Percentiles rank a stretch among this genome's conserved stretches.
Conservation (phyloP, 2,888 invertebrate species). For the Lasioglossum malachurum region DNA sequence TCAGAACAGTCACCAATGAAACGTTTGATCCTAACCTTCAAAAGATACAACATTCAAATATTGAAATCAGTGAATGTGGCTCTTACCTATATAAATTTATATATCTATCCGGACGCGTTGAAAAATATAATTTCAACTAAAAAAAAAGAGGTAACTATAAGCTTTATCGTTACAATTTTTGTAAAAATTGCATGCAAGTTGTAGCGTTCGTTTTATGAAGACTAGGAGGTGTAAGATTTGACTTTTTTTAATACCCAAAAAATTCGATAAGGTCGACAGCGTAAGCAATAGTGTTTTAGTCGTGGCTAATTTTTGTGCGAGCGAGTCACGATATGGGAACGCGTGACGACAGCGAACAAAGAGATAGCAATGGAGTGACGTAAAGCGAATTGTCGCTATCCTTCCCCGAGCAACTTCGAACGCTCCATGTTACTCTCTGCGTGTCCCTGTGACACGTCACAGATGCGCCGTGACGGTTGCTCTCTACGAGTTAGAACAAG, state of each 20-base stretch:
- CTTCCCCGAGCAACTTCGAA: conserved; percentile 42
- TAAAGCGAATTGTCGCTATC: conserved; percentile 60
- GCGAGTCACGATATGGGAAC: conserved; percentile 28
- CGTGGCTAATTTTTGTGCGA: conserved; percentile 44
- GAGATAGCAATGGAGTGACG: conserved; percentile 76
- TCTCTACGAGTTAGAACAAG: conserved; percentile 59
- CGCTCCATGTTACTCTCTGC: conserved; percentile 56
- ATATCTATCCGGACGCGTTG: background rate
- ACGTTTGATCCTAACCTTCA: background rate
- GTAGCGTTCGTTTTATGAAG: background rate
- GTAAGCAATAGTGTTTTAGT: background rate
- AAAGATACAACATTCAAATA: background rate
- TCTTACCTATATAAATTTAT: background rate
- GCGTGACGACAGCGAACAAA: conserved; percentile 69
- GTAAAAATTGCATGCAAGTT: background rate
- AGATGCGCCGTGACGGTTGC: conserved; percentile 71
- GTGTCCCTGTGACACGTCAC: conserved; percentile 74
- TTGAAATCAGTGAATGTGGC: background rate
- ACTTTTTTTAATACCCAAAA: background rate
- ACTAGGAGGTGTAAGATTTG: background rate
- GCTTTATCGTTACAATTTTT: background rate
- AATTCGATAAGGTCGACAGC: background rate
- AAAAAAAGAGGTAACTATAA: background rate
- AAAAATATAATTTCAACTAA: background rate
- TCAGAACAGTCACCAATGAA: background rate